These are phyloP conservation scores for Phalacrocorax carbo DNA, from an alignment of 2,113 vertebrate genomes.

Conservation along the genomic window DNA sequence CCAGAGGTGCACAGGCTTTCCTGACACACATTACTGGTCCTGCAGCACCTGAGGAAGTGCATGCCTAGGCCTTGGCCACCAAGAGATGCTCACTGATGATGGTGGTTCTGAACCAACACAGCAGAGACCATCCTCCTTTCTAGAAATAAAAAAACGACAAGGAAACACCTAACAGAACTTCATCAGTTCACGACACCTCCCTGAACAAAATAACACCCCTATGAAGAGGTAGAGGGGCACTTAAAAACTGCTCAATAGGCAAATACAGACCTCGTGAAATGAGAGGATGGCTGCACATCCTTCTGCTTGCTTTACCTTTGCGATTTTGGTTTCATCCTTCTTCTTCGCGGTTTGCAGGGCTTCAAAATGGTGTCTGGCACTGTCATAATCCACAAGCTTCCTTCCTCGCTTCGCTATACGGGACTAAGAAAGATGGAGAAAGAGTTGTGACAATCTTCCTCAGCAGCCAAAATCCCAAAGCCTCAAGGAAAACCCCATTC, in stretches of 20 bases:
- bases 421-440: conserved; percentile 70
- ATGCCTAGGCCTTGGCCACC: neutral
- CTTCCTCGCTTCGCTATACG: conserved; percentile 95
- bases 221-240: neutral
- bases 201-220: neutral
- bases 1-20: neutral
- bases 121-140: neutral
- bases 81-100: neutral
- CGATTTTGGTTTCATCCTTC: conserved; percentile 94
- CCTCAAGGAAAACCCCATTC: neutral
- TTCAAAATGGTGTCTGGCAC: conserved; percentile 93
- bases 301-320: conserved; percentile 83
- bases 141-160: neutral
- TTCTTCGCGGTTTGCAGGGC: conserved; percentile 94
- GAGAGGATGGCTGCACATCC: neutral
- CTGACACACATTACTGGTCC: neutral
- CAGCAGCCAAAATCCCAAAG: neutral
- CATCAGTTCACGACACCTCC: neutral
- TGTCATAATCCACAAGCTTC: conserved; percentile 96
- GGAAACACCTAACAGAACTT: neutral
- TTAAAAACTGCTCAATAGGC: neutral
- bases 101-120: neutral
- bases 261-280: neutral
- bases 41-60: neutral
- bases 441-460: neutral